These are phyloP conservation scores for Mareca strepera DNA, from an alignment of 2,797 vertebrate genomes.

Conservation along the genomic window DNA sequence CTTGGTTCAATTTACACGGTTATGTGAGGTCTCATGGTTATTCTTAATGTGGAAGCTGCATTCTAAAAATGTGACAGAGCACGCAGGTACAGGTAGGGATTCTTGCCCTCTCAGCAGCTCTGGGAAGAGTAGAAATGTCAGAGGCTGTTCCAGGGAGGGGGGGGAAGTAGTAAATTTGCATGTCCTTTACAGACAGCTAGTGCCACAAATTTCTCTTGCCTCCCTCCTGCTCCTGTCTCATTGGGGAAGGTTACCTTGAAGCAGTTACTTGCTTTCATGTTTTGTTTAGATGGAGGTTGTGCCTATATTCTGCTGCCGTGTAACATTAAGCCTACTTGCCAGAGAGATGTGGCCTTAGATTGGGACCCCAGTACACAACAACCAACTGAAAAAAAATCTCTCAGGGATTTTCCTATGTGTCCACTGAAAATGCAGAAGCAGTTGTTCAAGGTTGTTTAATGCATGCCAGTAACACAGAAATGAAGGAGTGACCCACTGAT, in stretches of 20 bases:
- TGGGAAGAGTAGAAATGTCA: neutral
- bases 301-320: neutral
- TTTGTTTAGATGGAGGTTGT: neutral
- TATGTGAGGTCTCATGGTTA: neutral
- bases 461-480: neutral
- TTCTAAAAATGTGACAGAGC: neutral
- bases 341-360: constrained; percentile 10
- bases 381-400: neutral
- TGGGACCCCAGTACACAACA: neutral
- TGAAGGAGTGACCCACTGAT: neutral
- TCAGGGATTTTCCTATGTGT: neutral
- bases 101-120: neutral
- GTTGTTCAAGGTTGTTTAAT: constrained; percentile 1
- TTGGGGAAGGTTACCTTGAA: neutral
- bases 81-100: neutral
- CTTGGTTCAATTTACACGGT: neutral
- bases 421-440: neutral
- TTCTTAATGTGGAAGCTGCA: neutral
- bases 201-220: neutral
- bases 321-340: neutral
- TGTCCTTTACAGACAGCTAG: neutral
- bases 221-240: neutral
- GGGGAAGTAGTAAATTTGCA: neutral
- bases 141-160: neutral
- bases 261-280: neutral